Evolutionary conservation across 2,888 invertebrate species (phyloP).

Genomic region (Gymnoscelis rufifasciata): DNA sequence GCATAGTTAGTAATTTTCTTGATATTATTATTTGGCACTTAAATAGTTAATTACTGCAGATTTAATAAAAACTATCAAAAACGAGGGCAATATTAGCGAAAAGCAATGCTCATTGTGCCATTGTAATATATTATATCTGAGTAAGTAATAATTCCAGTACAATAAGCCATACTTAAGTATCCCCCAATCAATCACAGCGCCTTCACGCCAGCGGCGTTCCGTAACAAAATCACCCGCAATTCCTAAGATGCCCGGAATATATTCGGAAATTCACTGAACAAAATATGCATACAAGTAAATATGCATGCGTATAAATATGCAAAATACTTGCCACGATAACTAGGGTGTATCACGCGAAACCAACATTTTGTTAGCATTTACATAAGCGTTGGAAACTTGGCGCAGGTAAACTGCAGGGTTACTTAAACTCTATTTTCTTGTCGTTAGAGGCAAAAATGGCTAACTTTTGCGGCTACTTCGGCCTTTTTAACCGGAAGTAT

Average conservation of each 20-base stretch:
- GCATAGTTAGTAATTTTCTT: too few species aligned
- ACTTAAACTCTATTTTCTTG: slow-evolving; percentile 28
- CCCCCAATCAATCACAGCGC: slow-evolving; percentile 11
- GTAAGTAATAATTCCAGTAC: neutral
- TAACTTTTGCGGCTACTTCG: slow-evolving; percentile 11
- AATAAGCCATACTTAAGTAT: neutral
- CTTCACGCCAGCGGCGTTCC: slow-evolving; percentile 3
- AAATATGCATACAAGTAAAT: slow-evolving; percentile 44
- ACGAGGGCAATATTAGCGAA: too few species aligned
- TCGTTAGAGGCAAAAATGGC: slow-evolving; percentile 35
- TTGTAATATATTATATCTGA: neutral
- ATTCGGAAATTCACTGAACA: slow-evolving; percentile 42
- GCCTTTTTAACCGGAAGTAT: slow-evolving; percentile 29
- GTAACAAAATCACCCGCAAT: slow-evolving; percentile 17
- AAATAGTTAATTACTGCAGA: too few species aligned
- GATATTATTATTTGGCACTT: too few species aligned
- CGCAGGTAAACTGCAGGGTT: slow-evolving; percentile 13
- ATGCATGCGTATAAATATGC: slow-evolving; percentile 57
- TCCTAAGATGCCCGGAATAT: slow-evolving; percentile 24
- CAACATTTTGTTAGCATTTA: slow-evolving; percentile 74
- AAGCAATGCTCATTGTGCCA: neutral
- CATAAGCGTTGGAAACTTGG: slow-evolving; percentile 39
- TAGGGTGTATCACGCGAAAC: slow-evolving; percentile 68
- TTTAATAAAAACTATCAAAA: too few species aligned
- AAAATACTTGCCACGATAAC: slow-evolving; percentile 71